These are phyloP conservation scores for Donacobius atricapilla DNA, from an alignment of 2,113 vertebrate genomes.

Conservation along the genomic window DNA sequence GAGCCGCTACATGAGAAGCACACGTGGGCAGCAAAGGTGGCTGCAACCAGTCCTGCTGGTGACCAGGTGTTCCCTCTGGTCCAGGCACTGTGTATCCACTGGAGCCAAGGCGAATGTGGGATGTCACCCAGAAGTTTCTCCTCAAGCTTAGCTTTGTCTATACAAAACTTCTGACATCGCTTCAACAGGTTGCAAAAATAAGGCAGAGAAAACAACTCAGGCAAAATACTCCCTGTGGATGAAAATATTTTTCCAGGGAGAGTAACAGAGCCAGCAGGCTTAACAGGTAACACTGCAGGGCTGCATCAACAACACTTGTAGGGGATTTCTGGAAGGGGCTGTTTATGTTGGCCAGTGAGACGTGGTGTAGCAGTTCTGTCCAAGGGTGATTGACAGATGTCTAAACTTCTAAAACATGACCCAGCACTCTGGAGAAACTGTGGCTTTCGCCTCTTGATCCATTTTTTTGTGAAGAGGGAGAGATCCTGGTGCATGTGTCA, in stretches of 20 bases:
- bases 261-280: not conserved
- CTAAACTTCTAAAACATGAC: not conserved
- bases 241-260: not conserved
- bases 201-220: not conserved
- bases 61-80: not conserved
- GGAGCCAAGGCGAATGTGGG: not conserved
- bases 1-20: not conserved
- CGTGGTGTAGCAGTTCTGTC: not conserved
- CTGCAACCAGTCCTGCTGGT: not conserved
- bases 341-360: not conserved
- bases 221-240: not conserved
- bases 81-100: not conserved
- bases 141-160: not conserved
- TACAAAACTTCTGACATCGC: rapidly evolving
- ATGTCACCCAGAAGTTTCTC: not conserved
- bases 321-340: not conserved
- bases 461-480: not conserved
- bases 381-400: not conserved
- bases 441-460: not conserved
- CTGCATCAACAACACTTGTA: not conserved
- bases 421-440: not conserved
- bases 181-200: not conserved
- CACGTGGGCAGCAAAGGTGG: not conserved
- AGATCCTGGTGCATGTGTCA: not conserved
- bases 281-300: not conserved